Conservation (phyloP, 2,113 vertebrate species). For the Oplegnathus fasciatus region DNA sequence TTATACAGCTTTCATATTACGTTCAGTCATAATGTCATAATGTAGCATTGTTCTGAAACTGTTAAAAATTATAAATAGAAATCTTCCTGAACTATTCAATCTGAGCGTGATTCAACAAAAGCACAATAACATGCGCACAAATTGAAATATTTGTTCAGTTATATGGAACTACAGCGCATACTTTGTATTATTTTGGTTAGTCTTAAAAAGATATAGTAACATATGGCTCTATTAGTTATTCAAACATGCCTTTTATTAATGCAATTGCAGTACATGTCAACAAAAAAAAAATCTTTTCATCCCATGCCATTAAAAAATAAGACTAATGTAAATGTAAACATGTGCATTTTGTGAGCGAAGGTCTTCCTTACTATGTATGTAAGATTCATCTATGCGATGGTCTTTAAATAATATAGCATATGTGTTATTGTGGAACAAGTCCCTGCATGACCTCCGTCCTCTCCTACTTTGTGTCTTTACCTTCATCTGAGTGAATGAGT, state of each 20-base stretch:
- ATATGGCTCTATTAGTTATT: not conserved
- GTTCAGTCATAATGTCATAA: too few species aligned
- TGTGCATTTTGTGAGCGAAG: not conserved
- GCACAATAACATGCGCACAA: not conserved
- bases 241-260: not conserved
- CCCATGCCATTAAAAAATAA: not conserved
- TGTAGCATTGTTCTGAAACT: not conserved
- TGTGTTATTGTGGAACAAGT: not conserved
- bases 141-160: too few species aligned
- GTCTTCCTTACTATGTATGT: not conserved
- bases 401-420: not conserved
- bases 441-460: not conserved
- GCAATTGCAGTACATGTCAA: too few species aligned
- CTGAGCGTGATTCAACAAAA: not conserved
- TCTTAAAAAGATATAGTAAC: not conserved
- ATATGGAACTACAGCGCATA: not conserved
- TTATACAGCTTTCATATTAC: not conserved
- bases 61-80: not conserved
- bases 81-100: not conserved
- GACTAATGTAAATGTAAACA: not conserved
- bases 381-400: not conserved
- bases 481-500: conserved; percentile 75
- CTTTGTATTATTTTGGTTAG: not conserved
- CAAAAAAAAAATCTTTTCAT: not conserved
- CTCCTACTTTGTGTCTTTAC: conserved; percentile 52